Evolutionary conservation across 2,888 invertebrate genomes (phyloP).

Genomic region (Tenthredo mesomela): DNA sequence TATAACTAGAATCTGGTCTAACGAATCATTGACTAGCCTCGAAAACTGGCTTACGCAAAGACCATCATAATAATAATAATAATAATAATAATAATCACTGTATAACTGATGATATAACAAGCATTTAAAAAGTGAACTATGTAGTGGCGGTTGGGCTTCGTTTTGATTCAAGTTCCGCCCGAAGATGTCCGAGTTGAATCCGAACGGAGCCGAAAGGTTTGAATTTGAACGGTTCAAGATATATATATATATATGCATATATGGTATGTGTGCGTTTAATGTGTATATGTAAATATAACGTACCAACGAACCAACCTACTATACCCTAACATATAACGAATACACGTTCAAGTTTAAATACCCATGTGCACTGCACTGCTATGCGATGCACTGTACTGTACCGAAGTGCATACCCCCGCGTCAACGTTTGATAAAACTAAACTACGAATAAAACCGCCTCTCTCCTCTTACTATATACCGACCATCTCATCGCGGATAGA

Average conservation of each 20-base stretch:
- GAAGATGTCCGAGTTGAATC: slow-evolving; percentile 27
- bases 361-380: slow-evolving; percentile 1
- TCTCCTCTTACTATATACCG: background rate
- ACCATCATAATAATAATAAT: background rate
- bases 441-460: background rate
- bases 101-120: slow-evolving; percentile 24
- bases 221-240: slow-evolving; percentile 37
- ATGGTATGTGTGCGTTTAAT: slow-evolving; percentile 3
- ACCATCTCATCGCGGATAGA: slow-evolving; percentile 21
- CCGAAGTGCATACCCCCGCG: background rate
- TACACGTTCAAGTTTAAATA: slow-evolving; percentile 21
- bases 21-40: slow-evolving; percentile 9
- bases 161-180: slow-evolving; percentile 45
- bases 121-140: background rate
- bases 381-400: background rate
- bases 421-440: slow-evolving; percentile 13
- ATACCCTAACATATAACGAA: background rate
- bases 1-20: slow-evolving; percentile 2
- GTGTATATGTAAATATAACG: slow-evolving; percentile 45
- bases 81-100: background rate
- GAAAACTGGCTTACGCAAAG: slow-evolving; percentile 15
- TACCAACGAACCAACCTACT: background rate
- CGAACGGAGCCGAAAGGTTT: slow-evolving; percentile 46
- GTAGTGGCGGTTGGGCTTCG: slow-evolving; percentile 38
- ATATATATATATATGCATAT: too few relatives aligned